A percentile compares a stretch with the other conserved stretches of the same genome.
phyloP scores from a whole-genome alignment of 2,113 vertebrate species.

The Corythornis cristatus region DNA sequence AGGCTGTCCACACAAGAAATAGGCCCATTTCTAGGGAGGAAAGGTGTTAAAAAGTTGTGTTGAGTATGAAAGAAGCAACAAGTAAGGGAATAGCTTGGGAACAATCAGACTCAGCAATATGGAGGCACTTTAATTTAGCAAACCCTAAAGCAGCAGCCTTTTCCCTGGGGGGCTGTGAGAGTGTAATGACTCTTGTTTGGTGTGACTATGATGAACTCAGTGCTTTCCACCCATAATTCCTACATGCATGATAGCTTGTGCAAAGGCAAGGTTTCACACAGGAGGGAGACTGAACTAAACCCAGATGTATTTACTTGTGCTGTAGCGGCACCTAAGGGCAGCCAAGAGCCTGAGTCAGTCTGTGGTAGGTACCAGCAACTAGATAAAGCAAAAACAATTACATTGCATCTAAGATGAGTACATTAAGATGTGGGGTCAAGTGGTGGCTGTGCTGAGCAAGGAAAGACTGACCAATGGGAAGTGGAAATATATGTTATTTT shows the following conservation, averaged over 20 bases:
- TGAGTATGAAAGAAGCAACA: background rate
- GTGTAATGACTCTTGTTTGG: background rate
- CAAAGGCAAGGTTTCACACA: background rate
- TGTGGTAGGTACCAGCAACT: background rate
- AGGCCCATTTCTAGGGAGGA: background rate
- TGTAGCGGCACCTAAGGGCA: slow-evolving; percentile 61
- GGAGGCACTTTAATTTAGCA: background rate
- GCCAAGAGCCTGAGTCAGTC: background rate
- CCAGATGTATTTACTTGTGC: background rate
- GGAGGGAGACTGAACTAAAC: background rate
- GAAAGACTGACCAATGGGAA: background rate
- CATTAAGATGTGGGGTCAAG: background rate
- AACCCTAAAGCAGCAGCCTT: accelerated
- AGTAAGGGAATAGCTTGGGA: background rate
- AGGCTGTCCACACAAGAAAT: background rate
- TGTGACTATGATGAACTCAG: background rate
- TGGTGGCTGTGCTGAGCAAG: background rate
- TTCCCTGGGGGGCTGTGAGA: background rate
- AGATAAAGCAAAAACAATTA: background rate
- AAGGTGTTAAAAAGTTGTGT: background rate
- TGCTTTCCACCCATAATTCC: background rate
- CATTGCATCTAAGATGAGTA: background rate
- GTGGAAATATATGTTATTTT: background rate
- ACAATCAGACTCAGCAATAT: background rate
- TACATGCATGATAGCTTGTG: background rate